Evolutionary conservation across 1,140 invertebrate species (phyloP), one percentile per base, ranked within the genome.

Genomic region (Drosophila saltans): DNA sequence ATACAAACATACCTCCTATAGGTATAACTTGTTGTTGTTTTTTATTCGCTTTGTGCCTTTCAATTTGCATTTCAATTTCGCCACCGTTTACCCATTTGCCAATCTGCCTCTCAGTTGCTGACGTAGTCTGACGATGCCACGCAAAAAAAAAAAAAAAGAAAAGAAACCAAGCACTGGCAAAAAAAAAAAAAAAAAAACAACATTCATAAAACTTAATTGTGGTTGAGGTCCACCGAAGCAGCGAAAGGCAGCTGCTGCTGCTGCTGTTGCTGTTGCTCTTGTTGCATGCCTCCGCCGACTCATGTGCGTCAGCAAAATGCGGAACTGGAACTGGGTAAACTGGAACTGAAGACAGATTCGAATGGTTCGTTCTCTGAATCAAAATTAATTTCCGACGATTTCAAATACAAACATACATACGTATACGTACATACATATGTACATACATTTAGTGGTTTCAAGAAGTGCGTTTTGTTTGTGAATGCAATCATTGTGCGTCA

Each of bases 51-150:
- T 81, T 82, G 79, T 85, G 83, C 75, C 79, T 86, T 78, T 85
- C 82, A 86, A 85, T 85, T 86, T 85, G 82, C 82, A 85, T 86
- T 85, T 79, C 75, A 86, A 82, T 86, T 86, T 69, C 43, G 60
- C 48, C 65, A 63, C 66, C 74, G 48, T 75, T 26, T 55, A 65
- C 72, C 72, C 36, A 67, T 33, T 59, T 66, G 66, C 72, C 30
- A 30, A 61, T 52, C 72, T 62, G 33, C 33, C 33, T 36, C 48
- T 24, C 63, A 55, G 28, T 9, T 64, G 61, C 41, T 77, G 73
- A 76, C 73, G 74, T 61, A 60, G 72, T 69, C 33, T 73, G 66
- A 43, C 45, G 24, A 26, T 52, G 21, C 45, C 45, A 10, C 21
- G 21, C 45, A 26, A 9, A 21, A 26, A 52, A 52, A 52, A 52